Percentiles rank a stretch among this genome's conserved stretches.
Evolutionary conservation across 2,797 vertebrate species (phyloP).

Genomic region (Poecilia picta): DNA sequence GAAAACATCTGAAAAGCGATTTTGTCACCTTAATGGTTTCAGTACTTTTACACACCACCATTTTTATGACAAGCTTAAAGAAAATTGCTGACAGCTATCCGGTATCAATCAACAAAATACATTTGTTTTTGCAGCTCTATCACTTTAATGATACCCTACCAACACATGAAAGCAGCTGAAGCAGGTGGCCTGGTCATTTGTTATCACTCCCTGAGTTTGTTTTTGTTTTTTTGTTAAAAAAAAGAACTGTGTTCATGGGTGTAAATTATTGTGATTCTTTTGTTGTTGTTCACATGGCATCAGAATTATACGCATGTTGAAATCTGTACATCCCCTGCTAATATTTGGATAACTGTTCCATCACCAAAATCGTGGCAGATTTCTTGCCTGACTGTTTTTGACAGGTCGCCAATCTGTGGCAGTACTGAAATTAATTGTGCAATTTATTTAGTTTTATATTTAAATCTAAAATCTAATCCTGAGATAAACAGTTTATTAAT

Average conservation of each 20-base stretch:
- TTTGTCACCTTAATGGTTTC: background rate
- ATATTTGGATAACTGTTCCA: background rate
- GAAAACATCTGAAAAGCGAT: background rate
- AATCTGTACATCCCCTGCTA: background rate
- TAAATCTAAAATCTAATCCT: too few relatives aligned
- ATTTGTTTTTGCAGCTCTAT: background rate
- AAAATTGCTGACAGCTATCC: background rate
- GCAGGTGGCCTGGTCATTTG: background rate
- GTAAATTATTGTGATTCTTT: background rate
- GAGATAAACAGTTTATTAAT: too few relatives aligned
- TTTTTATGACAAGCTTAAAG: background rate
- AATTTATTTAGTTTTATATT: too few relatives aligned
- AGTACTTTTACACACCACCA: background rate
- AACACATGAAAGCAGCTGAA: background rate
- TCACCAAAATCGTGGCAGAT: background rate
- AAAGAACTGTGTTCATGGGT: background rate
- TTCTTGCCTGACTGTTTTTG: background rate
- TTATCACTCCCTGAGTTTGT: background rate
- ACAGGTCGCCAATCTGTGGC: too few relatives aligned
- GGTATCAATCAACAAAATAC: slow-evolving; percentile 1
- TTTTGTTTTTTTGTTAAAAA: background rate
- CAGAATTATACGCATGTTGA: background rate
- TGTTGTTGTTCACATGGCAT: background rate
- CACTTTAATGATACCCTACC: background rate
- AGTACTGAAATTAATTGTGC: too few relatives aligned